Evolutionary conservation across 64 coral and sea anemone species (phyloP), one percentile per base, ranked within the genome.

Genomic region (Porites australiensis): DNA sequence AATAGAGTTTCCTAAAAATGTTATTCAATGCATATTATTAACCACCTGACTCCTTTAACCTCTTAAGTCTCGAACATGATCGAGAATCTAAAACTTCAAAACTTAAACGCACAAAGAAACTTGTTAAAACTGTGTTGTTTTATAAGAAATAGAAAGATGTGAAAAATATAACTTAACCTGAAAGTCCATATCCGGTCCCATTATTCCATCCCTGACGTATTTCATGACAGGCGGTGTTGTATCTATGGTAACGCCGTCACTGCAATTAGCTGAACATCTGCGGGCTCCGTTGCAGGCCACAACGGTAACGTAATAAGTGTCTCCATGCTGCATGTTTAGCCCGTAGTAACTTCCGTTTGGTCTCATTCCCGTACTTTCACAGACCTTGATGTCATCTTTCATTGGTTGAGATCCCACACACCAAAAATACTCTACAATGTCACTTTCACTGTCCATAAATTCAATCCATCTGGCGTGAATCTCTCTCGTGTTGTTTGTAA

Each of bases 181-280:
- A 27, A 88, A 96, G 71, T 99, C 92, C 88, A 99, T 99, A 58
- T 99, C 98, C 23, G 98, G 94, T 23, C 94, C 98, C 79, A 99
- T 93, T 8, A 99, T 86, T 37, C 98, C 98, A 92, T 99, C 98
- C 86, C 94, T 93, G 88, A 99, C 94, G n/a, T 96, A 99, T 50
- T 94, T 60, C 88, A 99, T 84, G 6, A 74, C 72, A 46, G 98
- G 98, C 18, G 94, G 98, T 53, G 98, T 96, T 3, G 83, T 87
- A 91, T 97, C 95, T 71, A 97, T 97, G 19, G 77, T 59, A 69
- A 97, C 95, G 68, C 95, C 95, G 75, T 97, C 87, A 88, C 88
- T 94, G 80, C 80, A 48, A 50, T 64, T 70, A 20, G 95, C 98
- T 86, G 98, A 86, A 91, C 98, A 99, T 82, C 94, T 82, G 46